Evolutionary conservation across 2,113 vertebrate species (phyloP), one percentile per base, ranked within the genome.

Genomic region (Tychaedon coryphoeus): DNA sequence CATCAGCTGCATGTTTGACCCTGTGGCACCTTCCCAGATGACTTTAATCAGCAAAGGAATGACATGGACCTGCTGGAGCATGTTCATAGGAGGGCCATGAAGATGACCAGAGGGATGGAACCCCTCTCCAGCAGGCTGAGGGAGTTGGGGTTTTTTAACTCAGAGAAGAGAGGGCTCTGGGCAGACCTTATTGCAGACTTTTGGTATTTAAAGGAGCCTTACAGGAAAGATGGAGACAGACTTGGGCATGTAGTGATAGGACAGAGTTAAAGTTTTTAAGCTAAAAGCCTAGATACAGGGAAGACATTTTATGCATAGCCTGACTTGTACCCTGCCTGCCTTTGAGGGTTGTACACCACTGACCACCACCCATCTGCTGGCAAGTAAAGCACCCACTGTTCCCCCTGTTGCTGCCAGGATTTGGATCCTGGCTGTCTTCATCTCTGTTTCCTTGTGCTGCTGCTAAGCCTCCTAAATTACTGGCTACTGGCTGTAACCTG

Each of bases 261-360:
- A 51, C 13, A 76, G 20, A 9, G 6, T 6, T 31, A 50, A 70
- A 20, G 6, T 19, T 80, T 75, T 70, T 31, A 60, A 75, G 31
- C 18, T 60, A 50, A 33, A 82, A 50, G 26, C 9, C 10, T 26
- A 24, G 31, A 19, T 23, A 19, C 9, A 72, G 67, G n/a, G 26
- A 48, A 64, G 22, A 10, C 5, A 8, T 61, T 56, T 75, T 47
- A 40, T 75, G 16, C 16, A 34, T 6, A 53, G 6, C 53, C 79
- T 51, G 51, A 40, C 34, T 50, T 4, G 0, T 50, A 61, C 76
- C 33, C 29, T 80, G 66, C 20, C 54, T 82, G 19, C 53, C 19
- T 85, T 71, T 34, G 5, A 29, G 17, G 10, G 7, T 3, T 47
- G 4, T 14, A 13, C 2, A 5, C 19, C 6, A 3, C 14, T 2